A percentile compares a stretch with the other conserved stretches of the same genome.
These are phyloP conservation scores for Anastrepha ludens DNA, from an alignment of 1,140 invertebrate genomes.

Conservation along the genomic window DNA sequence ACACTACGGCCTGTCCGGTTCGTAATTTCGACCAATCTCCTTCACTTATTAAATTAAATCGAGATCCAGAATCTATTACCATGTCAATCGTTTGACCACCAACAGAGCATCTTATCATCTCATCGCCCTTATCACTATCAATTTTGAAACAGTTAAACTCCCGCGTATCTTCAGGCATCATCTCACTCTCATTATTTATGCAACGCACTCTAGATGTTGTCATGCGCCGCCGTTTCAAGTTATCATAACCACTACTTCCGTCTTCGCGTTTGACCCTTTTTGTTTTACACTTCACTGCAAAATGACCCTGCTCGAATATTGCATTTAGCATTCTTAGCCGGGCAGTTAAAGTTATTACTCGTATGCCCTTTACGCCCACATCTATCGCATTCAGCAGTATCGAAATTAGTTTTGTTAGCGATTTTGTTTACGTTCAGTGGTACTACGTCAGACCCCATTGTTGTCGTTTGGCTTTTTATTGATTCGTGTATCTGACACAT, in stretches of 20 bases:
- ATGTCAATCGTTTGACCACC: neutral
- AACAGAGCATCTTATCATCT: constrained; percentile 2
- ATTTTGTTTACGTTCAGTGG: neutral
- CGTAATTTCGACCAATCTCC: constrained; percentile 7
- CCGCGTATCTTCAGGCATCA: neutral
- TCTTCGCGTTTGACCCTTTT: constrained; percentile 39
- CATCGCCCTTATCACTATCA: constrained; percentile 46
- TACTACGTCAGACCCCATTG: constrained; percentile 18
- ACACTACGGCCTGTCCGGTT: neutral
- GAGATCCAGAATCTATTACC: constrained; percentile 51
- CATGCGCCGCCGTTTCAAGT: neutral
- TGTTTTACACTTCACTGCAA: constrained; percentile 56
- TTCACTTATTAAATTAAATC: constrained; percentile 52
- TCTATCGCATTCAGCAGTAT: constrained; percentile 29
- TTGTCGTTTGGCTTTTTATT: constrained; percentile 44
- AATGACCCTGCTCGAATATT: constrained; percentile 56
- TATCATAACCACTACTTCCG: too few relatives aligned
- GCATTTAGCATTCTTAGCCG: constrained; percentile 56
- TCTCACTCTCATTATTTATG: constrained; percentile 52
- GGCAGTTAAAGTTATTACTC: constrained; percentile 53
- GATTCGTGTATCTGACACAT: constrained; percentile 7
- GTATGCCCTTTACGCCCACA: constrained; percentile 54
- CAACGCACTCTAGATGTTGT: neutral
- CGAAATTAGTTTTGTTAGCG: constrained; percentile 47
- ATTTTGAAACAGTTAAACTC: neutral